phyloP scores from a whole-genome alignment of 1,140 invertebrate genomes.

The Anastatus disparis region DNA sequence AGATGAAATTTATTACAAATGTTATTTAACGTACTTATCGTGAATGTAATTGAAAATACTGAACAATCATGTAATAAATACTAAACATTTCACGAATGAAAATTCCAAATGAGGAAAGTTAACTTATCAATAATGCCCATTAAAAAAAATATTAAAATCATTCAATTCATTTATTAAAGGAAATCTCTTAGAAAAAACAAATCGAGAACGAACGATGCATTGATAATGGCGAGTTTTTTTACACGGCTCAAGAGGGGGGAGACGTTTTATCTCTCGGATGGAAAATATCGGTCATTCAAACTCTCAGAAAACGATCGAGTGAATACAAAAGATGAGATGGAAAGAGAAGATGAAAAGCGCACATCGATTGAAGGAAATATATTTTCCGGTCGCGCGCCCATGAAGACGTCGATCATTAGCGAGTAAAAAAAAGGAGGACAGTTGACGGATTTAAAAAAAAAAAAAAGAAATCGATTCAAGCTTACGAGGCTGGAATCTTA shows the following conservation, averaged over 20 bases:
- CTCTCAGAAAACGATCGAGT: background rate
- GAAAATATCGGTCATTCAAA: slow-evolving; percentile 26
- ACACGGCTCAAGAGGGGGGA: background rate
- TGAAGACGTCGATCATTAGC: slow-evolving; percentile 19
- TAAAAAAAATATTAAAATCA: too few species aligned
- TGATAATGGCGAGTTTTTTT: slow-evolving; percentile 22
- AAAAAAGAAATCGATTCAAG: slow-evolving; percentile 4
- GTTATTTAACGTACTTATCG: too few species aligned
- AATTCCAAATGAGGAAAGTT: too few species aligned
- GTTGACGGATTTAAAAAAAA: too few species aligned
- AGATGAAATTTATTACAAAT: too few species aligned
- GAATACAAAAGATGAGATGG: too few species aligned
- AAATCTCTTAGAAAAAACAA: background rate
- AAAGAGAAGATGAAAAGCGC: too few species aligned
- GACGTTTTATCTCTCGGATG: background rate
- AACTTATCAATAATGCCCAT: too few species aligned
- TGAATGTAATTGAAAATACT: too few species aligned
- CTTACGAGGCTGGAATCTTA: background rate
- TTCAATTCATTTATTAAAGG: too few species aligned
- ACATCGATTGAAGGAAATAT: slow-evolving; percentile 28
- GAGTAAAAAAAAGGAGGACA: background rate
- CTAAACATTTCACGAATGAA: too few species aligned
- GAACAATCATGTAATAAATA: too few species aligned
- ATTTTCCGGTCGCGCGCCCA: background rate
- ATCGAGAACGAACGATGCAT: background rate